These are phyloP conservation scores for Lutraria rhynchaena DNA, from an alignment of 1,140 invertebrate species.

Conservation along the genomic window DNA sequence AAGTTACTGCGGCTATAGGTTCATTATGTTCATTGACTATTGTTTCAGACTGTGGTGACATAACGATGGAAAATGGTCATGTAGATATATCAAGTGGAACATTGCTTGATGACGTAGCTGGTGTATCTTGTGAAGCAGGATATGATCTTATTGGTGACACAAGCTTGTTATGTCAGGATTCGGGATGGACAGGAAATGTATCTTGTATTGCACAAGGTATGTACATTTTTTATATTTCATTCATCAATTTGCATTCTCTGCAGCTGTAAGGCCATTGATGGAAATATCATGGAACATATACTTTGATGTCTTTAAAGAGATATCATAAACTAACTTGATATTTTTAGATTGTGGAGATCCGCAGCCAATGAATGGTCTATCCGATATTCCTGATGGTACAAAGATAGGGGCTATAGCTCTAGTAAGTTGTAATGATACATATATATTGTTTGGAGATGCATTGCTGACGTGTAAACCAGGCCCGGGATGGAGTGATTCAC, in stretches of 20 bases:
- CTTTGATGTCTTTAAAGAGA: no score
- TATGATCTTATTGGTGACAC: slow-evolving; percentile 8
- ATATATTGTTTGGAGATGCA: slow-evolving; percentile 10
- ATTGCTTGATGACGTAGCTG: neutral
- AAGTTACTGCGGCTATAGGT: no score
- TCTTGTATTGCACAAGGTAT: neutral
- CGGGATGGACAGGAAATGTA: neutral
- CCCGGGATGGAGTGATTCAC: slow-evolving; percentile 2
- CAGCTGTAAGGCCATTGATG: no score
- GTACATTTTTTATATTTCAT: neutral
- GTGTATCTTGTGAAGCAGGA: neutral
- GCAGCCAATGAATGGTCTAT: neutral
- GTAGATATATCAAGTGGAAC: neutral
- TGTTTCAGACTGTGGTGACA: slow-evolving; percentile 1
- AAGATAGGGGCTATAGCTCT: slow-evolving; percentile 3
- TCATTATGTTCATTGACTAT: no score
- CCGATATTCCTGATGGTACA: slow-evolving; percentile 14
- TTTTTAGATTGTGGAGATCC: slow-evolving; percentile 46
- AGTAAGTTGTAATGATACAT: slow-evolving; percentile 24
- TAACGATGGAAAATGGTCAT: neutral
- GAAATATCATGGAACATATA: no score
- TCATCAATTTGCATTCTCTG: no score
- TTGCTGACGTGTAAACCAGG: slow-evolving; percentile 7
- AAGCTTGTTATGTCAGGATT: neutral
- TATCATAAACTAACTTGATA: no score